These are phyloP conservation scores for Agonopterix subpropinquella DNA, from an alignment of 2,888 invertebrate species.

Conservation along the genomic window DNA sequence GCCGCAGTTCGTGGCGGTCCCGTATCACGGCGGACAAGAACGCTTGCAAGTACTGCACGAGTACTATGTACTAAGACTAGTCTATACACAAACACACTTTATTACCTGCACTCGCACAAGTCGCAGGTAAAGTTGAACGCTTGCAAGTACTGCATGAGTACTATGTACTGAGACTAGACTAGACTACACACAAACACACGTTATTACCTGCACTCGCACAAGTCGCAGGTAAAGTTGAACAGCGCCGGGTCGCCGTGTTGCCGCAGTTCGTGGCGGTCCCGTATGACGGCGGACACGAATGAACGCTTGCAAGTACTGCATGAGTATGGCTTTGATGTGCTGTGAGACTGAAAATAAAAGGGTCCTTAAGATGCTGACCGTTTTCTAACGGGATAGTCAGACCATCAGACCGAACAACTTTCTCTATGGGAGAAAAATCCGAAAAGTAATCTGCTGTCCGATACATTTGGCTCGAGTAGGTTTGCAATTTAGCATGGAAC, in stretches of 20 bases:
- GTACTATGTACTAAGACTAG: no score
- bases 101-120: conserved; percentile 41
- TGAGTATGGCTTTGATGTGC: conserved; percentile 43
- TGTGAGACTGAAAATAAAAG: conserved; percentile 46
- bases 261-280: conserved; percentile 44
- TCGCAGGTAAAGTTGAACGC: conserved; percentile 46
- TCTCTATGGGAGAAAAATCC: no score
- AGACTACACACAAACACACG: not conserved
- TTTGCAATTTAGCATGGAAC: no score
- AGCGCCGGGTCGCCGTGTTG: conserved; percentile 44
- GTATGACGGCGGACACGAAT: conserved; percentile 47
- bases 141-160: conserved; percentile 45
- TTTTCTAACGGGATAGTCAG: no score
- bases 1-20: conserved; percentile 41
- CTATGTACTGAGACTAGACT: no score
- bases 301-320: conserved; percentile 47
- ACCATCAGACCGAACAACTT: no score
- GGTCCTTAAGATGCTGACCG: no score
- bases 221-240: conserved; percentile 43
- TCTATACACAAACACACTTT: no score
- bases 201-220: conserved; percentile 40
- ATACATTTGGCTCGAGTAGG: no score
- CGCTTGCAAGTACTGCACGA: conserved; percentile 47
- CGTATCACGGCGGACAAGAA: conserved; percentile 41
- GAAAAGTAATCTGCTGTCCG: no score